Evolutionary conservation across 1,140 invertebrate genomes (phyloP).

Genomic region (Plutomurus gul): DNA sequence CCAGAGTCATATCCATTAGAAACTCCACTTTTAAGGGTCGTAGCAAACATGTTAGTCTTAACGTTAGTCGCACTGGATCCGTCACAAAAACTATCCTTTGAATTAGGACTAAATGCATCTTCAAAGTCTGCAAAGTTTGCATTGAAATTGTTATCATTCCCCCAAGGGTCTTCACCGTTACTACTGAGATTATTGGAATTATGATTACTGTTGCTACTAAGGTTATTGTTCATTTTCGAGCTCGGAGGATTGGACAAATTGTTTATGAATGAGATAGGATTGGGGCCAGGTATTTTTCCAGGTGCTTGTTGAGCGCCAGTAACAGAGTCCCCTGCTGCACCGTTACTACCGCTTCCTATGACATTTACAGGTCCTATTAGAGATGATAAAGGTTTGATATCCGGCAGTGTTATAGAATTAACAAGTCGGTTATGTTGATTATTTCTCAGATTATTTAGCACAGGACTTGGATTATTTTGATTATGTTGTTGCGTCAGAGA

Average conservation of each 20-base stretch:
- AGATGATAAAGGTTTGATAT: constrained; percentile 50
- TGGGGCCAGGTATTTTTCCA: constrained; percentile 5
- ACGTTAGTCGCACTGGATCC: background rate
- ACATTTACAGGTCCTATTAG: constrained; percentile 37
- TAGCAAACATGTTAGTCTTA: background rate
- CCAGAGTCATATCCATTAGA: background rate
- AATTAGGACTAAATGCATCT: constrained; percentile 50
- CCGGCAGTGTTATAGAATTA: constrained; percentile 50
- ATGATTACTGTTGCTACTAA: constrained; percentile 24
- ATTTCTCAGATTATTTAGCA: constrained; percentile 46
- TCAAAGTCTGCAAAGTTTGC: constrained; percentile 57
- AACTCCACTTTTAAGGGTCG: background rate
- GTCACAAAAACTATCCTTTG: constrained; percentile 15
- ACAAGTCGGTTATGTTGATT: constrained; percentile 47
- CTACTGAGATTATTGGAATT: background rate
- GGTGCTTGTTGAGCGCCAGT: background rate
- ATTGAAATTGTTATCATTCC: constrained; percentile 47
- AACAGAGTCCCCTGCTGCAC: background rate
- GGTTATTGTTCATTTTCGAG: constrained; percentile 18
- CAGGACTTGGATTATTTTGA: constrained; percentile 48
- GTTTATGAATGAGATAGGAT: constrained; percentile 51
- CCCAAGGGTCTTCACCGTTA: background rate
- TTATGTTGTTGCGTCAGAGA: constrained; percentile 24
- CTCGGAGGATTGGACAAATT: constrained; percentile 43
- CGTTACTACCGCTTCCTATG: constrained; percentile 8